Conservation (phyloP, 2,113 vertebrate genomes). For the Tonatia bakeri region DNA sequence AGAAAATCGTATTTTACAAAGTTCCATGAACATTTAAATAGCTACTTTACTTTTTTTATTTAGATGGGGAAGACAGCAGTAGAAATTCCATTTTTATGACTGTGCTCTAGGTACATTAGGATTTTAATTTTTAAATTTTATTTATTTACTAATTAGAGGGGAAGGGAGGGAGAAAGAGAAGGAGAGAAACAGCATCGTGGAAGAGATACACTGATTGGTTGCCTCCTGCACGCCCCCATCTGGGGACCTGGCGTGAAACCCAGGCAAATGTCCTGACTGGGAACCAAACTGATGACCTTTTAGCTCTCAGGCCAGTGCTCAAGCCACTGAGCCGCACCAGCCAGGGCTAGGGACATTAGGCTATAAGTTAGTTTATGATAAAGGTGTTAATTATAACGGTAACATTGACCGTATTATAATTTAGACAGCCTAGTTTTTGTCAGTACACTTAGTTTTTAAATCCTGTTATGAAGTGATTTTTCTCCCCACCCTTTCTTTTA, state of each 20-base stretch:
- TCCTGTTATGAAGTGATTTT: neutral
- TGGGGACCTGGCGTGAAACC: too few species aligned
- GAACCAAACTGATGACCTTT: too few species aligned
- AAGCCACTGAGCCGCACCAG: too few species aligned
- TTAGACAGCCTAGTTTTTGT: neutral
- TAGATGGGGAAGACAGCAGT: neutral
- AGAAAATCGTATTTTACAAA: neutral
- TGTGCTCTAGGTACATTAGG: neutral
- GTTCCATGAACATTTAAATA: neutral
- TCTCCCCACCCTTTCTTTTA: neutral
- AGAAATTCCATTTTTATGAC: neutral
- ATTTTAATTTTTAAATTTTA: neutral
- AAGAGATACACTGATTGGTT: too few species aligned
- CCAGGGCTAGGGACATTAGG: neutral
- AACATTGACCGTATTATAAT: neutral
- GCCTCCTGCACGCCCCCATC: too few species aligned
- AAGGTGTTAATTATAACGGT: neutral
- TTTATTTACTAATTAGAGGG: too few species aligned
- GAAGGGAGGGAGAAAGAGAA: too few species aligned
- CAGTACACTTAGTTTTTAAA: neutral
- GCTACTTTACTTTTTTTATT: slow-evolving; percentile 24
- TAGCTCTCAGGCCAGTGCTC: too few species aligned
- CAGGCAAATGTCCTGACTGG: too few species aligned
- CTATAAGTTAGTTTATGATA: neutral
- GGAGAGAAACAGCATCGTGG: too few species aligned